A percentile compares a stretch with the other conserved stretches of the same genome.
phyloP scores from a whole-genome alignment of 2,113 vertebrate genomes.

The Syngnathus typhle region DNA sequence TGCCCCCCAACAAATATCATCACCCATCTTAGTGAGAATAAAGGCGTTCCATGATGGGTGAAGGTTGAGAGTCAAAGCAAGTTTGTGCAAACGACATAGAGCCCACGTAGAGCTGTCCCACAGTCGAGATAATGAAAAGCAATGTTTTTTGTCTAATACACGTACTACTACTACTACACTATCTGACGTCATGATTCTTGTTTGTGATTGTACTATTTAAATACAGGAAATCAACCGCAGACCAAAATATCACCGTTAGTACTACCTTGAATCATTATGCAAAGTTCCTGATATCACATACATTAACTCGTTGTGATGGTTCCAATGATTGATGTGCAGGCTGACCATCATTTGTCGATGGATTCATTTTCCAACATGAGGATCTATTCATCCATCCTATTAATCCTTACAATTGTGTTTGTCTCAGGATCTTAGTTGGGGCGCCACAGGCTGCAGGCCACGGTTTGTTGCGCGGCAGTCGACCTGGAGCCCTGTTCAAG shows the following conservation, averaged over 20 bases:
- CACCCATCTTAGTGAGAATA: slow-evolving; percentile 52
- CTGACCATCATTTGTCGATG: background rate
- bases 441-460: slow-evolving; percentile 80
- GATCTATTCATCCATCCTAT: background rate
- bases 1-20: slow-evolving; percentile 65
- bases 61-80: slow-evolving; percentile 10
- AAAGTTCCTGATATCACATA: background rate
- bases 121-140: slow-evolving; percentile 1
- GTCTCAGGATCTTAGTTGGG: slow-evolving; percentile 82
- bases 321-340: background rate
- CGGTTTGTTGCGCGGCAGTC: slow-evolving; percentile 70
- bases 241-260: background rate
- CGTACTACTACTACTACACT: background rate
- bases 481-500: slow-evolving; percentile 83
- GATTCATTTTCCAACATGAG: background rate
- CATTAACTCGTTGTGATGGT: background rate
- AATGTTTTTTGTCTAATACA: background rate
- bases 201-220: background rate
- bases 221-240: background rate
- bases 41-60: slow-evolving; percentile 29
- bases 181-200: background rate
- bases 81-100: background rate
- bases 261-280: background rate
- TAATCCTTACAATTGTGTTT: slow-evolving; percentile 15
- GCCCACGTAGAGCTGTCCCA: background rate